A percentile compares a stretch with the other conserved stretches of the same genome.
phyloP scores from a whole-genome alignment of 2,797 vertebrate species.

The Sebastes oblongus region DNA sequence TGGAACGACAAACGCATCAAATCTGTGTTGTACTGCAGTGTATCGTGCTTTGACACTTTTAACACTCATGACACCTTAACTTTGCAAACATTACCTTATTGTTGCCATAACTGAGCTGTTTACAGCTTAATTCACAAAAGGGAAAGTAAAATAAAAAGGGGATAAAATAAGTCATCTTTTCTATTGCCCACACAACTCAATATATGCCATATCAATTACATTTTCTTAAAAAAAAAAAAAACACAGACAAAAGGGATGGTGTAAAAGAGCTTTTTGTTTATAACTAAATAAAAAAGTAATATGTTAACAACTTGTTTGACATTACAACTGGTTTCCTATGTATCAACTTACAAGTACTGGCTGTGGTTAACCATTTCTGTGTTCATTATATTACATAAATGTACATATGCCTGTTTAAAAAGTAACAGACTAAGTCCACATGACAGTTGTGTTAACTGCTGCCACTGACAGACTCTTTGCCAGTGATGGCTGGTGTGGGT shows the following conservation, averaged over 20 bases:
- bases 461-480: constrained; percentile 89
- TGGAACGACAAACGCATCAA: neutral
- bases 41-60: neutral
- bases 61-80: neutral
- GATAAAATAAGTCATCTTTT: neutral
- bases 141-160: neutral
- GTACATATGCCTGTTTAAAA: constrained; percentile 55
- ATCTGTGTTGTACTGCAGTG: neutral
- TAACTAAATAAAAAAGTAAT: constrained; percentile 62
- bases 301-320: constrained; percentile 16
- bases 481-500: constrained; percentile 86
- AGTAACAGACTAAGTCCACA: constrained; percentile 46
- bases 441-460: constrained; percentile 75
- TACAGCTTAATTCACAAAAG: neutral
- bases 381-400: constrained; percentile 64
- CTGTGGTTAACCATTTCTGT: neutral
- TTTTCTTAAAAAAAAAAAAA: neutral
- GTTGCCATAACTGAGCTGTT: neutral
- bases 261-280: constrained; percentile 47
- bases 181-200: neutral
- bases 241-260: neutral
- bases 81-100: neutral
- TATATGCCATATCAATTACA: neutral
- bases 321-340: constrained; percentile 14
- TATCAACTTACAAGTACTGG: constrained; percentile 37